A percentile compares a stretch with the other conserved stretches of the same genome.
Conservation (phyloP, 2,113 vertebrate genomes). For the Tamias sibiricus region DNA sequence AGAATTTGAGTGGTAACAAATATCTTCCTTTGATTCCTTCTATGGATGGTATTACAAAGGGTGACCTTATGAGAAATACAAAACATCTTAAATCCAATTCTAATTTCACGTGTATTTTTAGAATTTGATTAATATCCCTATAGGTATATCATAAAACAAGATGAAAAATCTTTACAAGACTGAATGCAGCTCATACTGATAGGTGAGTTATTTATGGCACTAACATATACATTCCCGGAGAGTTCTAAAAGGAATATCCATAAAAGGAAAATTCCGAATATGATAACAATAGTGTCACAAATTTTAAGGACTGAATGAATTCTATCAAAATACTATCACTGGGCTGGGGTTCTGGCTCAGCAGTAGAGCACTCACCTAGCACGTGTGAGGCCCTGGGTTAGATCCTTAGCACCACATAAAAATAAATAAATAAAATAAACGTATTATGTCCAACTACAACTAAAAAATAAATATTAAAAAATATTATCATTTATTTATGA, state of each 20-base stretch:
- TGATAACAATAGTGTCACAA: background rate
- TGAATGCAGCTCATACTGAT: background rate
- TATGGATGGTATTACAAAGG: background rate
- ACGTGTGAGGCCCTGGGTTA: no score
- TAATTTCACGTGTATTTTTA: conserved; percentile 34
- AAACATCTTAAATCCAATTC: conserved; percentile 37
- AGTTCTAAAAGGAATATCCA: conserved; percentile 5
- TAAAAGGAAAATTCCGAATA: conserved; percentile 12
- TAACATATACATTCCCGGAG: conserved; percentile 8
- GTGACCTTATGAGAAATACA: conserved; percentile 10
- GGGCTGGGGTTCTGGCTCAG: no score
- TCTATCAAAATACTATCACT: conserved; percentile 14
- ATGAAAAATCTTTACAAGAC: conserved; percentile 11
- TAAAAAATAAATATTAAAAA: no score
- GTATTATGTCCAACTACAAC: no score
- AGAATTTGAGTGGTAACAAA: background rate
- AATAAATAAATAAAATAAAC: no score
- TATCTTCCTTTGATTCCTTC: background rate
- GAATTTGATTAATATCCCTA: background rate
- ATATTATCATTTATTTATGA: background rate
- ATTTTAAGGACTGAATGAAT: background rate
- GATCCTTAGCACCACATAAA: no score
- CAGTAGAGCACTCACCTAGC: no score
- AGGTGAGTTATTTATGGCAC: background rate
- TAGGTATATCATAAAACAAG: background rate